Percentiles rank a stretch among this genome's conserved stretches.
Conservation (phyloP, 2,797 vertebrate genomes). For the Ibycter americanus region DNA sequence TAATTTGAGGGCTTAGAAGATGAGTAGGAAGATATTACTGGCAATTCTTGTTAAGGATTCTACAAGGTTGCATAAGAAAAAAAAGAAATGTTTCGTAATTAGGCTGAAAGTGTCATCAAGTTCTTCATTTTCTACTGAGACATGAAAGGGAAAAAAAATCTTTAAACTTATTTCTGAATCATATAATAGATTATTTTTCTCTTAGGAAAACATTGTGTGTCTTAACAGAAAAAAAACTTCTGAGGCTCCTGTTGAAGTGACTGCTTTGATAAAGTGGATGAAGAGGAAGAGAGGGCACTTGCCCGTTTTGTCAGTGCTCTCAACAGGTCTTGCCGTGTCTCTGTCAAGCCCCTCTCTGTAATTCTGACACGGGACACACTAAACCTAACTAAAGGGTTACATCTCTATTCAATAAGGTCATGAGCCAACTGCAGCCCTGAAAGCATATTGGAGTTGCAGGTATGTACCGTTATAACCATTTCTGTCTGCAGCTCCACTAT, state of each 20-base stretch:
- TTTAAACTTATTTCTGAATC: conserved; percentile 7
- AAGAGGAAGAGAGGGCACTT: background rate
- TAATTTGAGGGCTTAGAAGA: background rate
- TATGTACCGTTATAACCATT: background rate
- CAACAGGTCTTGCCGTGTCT: background rate
- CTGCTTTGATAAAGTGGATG: background rate
- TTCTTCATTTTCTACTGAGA: background rate
- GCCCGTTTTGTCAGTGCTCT: background rate
- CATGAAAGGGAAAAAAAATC: background rate
- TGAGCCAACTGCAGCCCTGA: background rate
- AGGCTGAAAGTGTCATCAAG: background rate
- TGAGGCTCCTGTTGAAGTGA: background rate
- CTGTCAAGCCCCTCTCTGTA: background rate
- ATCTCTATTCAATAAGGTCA: background rate
- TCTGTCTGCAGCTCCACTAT: background rate
- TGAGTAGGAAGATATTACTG: background rate
- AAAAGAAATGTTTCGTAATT: background rate
- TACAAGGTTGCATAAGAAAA: background rate
- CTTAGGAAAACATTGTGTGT: background rate
- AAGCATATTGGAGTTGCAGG: background rate
- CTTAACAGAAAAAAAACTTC: background rate
- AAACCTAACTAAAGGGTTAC: background rate
- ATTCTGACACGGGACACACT: background rate
- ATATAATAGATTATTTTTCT: background rate
- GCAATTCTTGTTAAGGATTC: background rate